Percentiles rank a stretch among this genome's conserved stretches.
Conservation (phyloP, 2,797 vertebrate genomes). For the Tokudaia tokunoshimensis region DNA sequence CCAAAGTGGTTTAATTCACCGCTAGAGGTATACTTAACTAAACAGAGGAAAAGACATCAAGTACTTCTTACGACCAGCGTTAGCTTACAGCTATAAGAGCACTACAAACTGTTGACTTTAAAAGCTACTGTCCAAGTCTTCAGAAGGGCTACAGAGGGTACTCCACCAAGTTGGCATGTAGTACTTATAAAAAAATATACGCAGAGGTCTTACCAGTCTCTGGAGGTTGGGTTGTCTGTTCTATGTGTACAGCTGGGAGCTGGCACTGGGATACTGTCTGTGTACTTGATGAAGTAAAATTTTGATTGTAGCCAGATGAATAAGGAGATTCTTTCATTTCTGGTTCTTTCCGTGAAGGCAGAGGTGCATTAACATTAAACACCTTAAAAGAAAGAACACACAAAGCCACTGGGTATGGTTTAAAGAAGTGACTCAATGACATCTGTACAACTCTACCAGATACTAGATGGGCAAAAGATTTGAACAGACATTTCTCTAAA, state of each 20-base stretch:
- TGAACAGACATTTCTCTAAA: conserved; percentile 56
- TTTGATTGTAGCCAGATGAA: conserved; percentile 89
- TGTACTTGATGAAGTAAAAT: conserved; percentile 93
- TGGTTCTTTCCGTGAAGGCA: conserved; percentile 91
- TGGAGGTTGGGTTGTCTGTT: conserved; percentile 89
- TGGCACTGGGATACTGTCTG: conserved; percentile 95
- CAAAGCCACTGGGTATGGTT: conserved; percentile 21
- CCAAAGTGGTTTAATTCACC: not conserved
- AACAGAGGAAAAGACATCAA: not conserved
- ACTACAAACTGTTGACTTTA: not conserved
- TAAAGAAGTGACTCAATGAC: conserved; percentile 11
- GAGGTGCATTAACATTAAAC: conserved; percentile 92
- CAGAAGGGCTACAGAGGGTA: not conserved
- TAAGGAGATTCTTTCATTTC: conserved; percentile 90
- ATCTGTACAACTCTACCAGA: not conserved
- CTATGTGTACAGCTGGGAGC: conserved; percentile 86
- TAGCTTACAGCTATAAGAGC: not conserved
- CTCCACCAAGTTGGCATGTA: not conserved
- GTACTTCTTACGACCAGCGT: not conserved
- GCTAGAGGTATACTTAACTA: conserved; percentile 14
- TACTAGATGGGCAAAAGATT: conserved; percentile 27
- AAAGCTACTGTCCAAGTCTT: conserved; percentile 16
- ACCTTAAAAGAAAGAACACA: conserved; percentile 88
- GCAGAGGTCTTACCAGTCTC: conserved; percentile 89
- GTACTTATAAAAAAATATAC: not conserved